These are phyloP conservation scores for Tiphia femorata DNA, from an alignment of 2,888 invertebrate species.

Conservation along the genomic window DNA sequence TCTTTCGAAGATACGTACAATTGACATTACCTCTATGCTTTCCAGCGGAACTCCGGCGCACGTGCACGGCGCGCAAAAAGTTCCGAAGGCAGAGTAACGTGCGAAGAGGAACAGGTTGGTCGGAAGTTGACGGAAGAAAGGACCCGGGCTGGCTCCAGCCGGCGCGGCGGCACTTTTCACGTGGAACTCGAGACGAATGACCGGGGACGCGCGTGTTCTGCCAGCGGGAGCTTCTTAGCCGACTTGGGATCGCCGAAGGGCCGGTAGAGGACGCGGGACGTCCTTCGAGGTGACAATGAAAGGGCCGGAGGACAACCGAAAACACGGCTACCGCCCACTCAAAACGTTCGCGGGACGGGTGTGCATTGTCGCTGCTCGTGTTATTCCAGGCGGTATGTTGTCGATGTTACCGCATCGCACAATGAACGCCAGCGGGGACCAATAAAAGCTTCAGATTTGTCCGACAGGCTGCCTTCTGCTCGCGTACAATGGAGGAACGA, in stretches of 20 bases:
- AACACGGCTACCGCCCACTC: slow-evolving; percentile 57
- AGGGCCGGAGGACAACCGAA: slow-evolving; percentile 41
- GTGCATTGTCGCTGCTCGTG: slow-evolving; percentile 39
- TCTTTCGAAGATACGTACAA: too few species aligned
- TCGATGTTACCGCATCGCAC: slow-evolving; percentile 37
- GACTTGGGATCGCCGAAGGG: slow-evolving; percentile 30
- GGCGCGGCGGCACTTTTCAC: too few species aligned
- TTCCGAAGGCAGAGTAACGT: too few species aligned
- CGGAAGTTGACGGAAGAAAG: neutral
- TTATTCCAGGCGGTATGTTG: slow-evolving; percentile 22
- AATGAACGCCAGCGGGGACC: slow-evolving; percentile 34
- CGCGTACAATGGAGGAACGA: slow-evolving; percentile 35
- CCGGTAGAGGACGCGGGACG: slow-evolving; percentile 23
- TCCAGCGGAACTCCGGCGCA: too few species aligned
- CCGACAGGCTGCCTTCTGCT: slow-evolving; percentile 25
- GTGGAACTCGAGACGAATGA: slow-evolving; percentile 14
- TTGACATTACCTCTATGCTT: too few species aligned
- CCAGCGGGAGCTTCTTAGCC: slow-evolving; percentile 47
- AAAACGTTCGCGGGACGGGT: slow-evolving; percentile 42
- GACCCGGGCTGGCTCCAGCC: slow-evolving; percentile 1
- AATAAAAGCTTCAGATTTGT: slow-evolving; percentile 57
- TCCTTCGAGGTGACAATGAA: slow-evolving; percentile 41
- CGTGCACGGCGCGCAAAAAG: too few species aligned
- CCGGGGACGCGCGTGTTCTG: slow-evolving; percentile 54
- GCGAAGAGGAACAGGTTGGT: too few species aligned